Evolutionary conservation across 2,113 vertebrate genomes (phyloP).

Genomic region (Petrocephalus microphthalmus): DNA sequence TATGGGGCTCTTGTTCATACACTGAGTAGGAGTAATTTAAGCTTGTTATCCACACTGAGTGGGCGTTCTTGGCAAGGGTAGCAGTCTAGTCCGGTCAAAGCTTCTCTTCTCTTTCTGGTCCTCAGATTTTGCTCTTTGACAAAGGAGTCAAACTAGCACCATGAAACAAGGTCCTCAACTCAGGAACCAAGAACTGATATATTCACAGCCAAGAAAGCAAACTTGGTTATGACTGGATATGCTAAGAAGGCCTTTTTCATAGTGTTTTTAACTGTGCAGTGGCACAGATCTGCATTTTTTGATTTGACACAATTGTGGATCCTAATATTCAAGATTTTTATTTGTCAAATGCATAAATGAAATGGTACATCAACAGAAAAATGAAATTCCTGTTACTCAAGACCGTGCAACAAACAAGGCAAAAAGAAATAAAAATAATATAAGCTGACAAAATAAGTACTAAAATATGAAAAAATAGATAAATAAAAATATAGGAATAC

Average conservation of each 20-base stretch:
- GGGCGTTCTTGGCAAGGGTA: conserved; percentile 36
- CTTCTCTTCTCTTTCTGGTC: conserved; percentile 26
- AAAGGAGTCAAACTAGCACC: neutral
- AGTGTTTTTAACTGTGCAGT: neutral
- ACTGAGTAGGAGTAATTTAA: conserved; percentile 35
- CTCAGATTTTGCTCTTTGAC: conserved; percentile 2
- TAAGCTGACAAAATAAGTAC: too few species aligned
- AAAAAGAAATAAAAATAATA: too few species aligned
- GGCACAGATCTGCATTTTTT: neutral
- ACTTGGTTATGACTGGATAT: neutral
- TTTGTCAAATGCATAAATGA: neutral
- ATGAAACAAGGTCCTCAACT: neutral
- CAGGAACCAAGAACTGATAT: conserved; percentile 29
- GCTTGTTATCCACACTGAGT: conserved; percentile 34
- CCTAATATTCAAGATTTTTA: neutral
- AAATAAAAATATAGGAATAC: too few species aligned
- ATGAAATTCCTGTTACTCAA: neutral
- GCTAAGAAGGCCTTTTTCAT: neutral
- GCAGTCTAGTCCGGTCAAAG: conserved; percentile 19
- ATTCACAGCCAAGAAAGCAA: conserved; percentile 43
- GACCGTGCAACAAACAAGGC: too few species aligned
- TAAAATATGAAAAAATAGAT: too few species aligned
- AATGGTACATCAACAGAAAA: neutral
- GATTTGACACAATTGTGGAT: neutral
- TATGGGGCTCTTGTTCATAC: neutral